phyloP scores from a whole-genome alignment of 1,140 invertebrate genomes.

The Magallana gigas region DNA sequence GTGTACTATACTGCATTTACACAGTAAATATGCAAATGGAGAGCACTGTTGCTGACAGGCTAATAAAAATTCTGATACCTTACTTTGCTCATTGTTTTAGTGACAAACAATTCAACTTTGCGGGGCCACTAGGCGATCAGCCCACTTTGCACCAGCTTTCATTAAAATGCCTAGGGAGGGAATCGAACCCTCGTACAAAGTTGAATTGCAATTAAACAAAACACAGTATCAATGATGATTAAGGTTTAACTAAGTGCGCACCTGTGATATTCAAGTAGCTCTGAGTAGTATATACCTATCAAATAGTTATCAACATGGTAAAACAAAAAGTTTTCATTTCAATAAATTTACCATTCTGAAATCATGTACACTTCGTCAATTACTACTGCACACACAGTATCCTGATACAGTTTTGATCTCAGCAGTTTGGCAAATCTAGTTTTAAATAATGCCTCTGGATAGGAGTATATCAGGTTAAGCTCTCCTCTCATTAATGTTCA shows the following conservation, averaged over 20 bases:
- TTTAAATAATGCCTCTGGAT: constrained; percentile 22
- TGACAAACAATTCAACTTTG: too few species aligned
- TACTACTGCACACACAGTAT: constrained; percentile 24
- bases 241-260: too few species aligned
- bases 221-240: too few species aligned
- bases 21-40: too few species aligned
- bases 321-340: not conserved
- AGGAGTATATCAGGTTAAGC: constrained; percentile 38
- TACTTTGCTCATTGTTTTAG: too few species aligned
- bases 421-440: not conserved
- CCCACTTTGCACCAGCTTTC: constrained; percentile 49
- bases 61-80: too few species aligned
- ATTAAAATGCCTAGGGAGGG: constrained; percentile 27
- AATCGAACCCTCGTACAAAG: constrained; percentile 40
- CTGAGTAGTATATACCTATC: too few species aligned
- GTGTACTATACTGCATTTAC: too few species aligned
- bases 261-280: too few species aligned
- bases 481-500: constrained; percentile 26
- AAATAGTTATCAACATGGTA: too few species aligned
- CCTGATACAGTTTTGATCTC: constrained; percentile 6
- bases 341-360: constrained; percentile 28
- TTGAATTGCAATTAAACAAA: not conserved
- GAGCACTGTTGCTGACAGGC: too few species aligned
- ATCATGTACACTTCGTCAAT: constrained; percentile 45
- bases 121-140: constrained; percentile 45